Evolutionary conservation across 2,888 invertebrate genomes (phyloP), one percentile per base, ranked within the genome.

Genomic region (Campoplex nolae): DNA sequence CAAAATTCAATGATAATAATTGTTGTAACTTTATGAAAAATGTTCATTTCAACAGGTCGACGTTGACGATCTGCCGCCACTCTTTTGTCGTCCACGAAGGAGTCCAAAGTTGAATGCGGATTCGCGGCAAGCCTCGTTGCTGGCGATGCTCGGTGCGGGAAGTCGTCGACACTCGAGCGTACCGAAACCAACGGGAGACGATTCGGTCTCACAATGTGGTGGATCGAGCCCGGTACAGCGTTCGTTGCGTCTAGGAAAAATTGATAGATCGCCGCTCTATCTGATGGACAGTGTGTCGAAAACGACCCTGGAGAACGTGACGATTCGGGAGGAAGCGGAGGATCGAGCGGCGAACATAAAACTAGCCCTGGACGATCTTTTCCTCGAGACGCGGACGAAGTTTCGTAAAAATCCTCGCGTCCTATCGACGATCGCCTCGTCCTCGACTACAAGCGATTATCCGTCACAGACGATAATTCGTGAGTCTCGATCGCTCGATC

Each of bases 11-110:
- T 4, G 11, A 42, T 8, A 42, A 9, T 51, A 8, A 9, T 35
- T 11, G 1, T 16, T 32, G 4, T 28, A 18, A 3, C 16, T 3
- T 62, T 7, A 62, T 32, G 1, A 62, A 45, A 18, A 38, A 56
- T n/a, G 68, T 54, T 23, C 32, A 68, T 58, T 48, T 35, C 68
- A 79, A n/a, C 79, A 94, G 94, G 94, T 94, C n/a, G 93, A 93
- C 82, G 90, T 93, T 4, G 92, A 91, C 71, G 94, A 93, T 85
- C 90, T 94, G 38, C 97, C 97, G 8, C 98, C 98, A 0, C 94
- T 98, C 70, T 98, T 98, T 94, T 97, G 98, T 92, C 96, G 98
- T 62, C 98, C 98, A 48, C 95, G 97, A 35, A 95, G 97, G 89
- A 97, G 97, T 93, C 98, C 98, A 0, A 96, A 97, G 90, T 94